These are phyloP conservation scores for Gymnoscelis rufifasciata DNA, from an alignment of 2,888 invertebrate genomes.

Conservation along the genomic window DNA sequence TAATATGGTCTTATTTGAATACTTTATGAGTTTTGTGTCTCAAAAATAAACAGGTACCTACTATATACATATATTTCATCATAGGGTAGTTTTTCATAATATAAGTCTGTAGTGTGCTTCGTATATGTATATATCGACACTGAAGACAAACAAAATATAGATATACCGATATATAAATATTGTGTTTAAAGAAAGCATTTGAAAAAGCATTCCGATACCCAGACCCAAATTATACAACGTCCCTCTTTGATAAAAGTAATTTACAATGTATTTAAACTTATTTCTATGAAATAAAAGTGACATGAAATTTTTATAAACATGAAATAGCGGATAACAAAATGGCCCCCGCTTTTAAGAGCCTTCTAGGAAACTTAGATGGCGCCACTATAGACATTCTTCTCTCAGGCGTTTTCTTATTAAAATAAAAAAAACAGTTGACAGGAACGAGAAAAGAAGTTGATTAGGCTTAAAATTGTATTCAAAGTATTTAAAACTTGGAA, in stretches of 20 bases:
- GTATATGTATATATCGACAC: conserved; percentile 11
- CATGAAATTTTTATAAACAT: background rate
- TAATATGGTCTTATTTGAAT: too few species aligned
- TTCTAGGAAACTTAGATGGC: background rate
- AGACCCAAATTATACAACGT: background rate
- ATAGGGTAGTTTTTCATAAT: background rate
- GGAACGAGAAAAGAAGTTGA: too few species aligned
- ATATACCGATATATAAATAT: background rate
- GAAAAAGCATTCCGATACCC: conserved; percentile 12
- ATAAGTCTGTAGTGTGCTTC: background rate
- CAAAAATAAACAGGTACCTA: too few species aligned
- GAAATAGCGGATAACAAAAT: background rate
- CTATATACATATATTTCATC: too few species aligned
- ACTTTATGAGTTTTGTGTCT: too few species aligned
- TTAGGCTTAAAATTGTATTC: too few species aligned
- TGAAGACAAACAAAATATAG: conserved; percentile 9
- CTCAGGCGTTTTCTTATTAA: too few species aligned
- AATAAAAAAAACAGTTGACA: too few species aligned
- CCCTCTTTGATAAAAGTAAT: background rate
- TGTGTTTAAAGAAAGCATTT: conserved; percentile 11
- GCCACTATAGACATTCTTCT: too few species aligned
- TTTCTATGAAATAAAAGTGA: background rate
- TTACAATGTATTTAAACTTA: background rate
- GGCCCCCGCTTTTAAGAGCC: too few species aligned
- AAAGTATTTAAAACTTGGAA: too few species aligned